A percentile compares a stretch with the other conserved stretches of the same genome.
phyloP scores from a whole-genome alignment of 2,797 vertebrate species.

The Hafferia zeledoni region DNA sequence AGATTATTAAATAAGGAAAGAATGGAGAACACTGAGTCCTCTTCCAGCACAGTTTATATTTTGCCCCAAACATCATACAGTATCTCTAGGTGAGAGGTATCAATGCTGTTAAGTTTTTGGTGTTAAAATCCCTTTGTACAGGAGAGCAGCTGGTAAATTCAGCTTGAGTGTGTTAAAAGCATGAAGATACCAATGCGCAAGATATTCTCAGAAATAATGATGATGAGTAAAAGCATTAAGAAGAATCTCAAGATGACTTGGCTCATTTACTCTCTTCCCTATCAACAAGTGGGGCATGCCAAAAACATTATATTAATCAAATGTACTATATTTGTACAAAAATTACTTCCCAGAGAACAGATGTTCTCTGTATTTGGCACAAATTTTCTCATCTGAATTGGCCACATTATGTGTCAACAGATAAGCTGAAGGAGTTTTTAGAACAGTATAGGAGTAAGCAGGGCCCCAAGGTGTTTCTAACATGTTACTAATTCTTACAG shows the following conservation, averaged over 20 bases:
- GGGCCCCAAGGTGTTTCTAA: background rate
- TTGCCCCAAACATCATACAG: background rate
- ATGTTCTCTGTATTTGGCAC: slow-evolving; percentile 14
- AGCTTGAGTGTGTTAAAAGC: accelerated
- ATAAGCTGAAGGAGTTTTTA: background rate
- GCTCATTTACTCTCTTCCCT: background rate
- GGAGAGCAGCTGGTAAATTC: background rate
- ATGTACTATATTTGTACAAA: slow-evolving; percentile 22
- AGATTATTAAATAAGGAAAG: background rate
- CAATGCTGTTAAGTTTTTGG: background rate
- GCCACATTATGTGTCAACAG: background rate
- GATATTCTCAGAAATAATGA: background rate
- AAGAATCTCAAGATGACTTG: background rate
- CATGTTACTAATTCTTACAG: background rate
- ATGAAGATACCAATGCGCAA: background rate
- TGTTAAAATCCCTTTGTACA: background rate
- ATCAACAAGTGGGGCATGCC: background rate
- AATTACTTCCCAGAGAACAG: slow-evolving; percentile 38
- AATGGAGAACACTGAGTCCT: accelerated
- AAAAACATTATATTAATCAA: slow-evolving; percentile 31
- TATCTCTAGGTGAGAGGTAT: background rate
- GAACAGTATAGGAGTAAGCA: background rate
- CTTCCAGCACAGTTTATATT: background rate
- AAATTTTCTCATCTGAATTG: background rate
- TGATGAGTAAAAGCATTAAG: background rate